A percentile compares a stretch with the other conserved stretches of the same genome.
phyloP scores from a whole-genome alignment of 2,888 invertebrate species.

The Dryocosmus kuriphilus region DNA sequence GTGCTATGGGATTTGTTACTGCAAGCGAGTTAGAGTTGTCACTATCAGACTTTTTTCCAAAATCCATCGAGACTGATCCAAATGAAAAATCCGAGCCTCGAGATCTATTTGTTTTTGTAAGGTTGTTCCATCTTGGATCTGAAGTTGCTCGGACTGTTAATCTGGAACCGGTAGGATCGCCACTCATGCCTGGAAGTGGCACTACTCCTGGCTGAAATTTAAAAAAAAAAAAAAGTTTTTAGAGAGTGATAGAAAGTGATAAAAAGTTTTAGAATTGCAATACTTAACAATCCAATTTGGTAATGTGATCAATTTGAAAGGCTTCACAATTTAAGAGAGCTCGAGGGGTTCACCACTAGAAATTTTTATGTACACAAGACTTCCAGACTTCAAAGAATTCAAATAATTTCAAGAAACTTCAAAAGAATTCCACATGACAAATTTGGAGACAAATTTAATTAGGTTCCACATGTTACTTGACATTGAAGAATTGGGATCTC shows the following conservation, averaged over 20 bases:
- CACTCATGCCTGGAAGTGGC: conserved; percentile 60
- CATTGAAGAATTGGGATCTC: too few relatives aligned
- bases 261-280: too few relatives aligned
- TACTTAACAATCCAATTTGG: too few relatives aligned
- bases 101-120: conserved; percentile 3
- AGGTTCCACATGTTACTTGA: too few relatives aligned
- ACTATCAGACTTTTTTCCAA: conserved; percentile 21
- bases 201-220: conserved; percentile 57
- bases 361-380: too few relatives aligned
- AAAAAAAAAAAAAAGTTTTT: neutral
- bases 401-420: too few relatives aligned
- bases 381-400: too few relatives aligned
- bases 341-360: too few relatives aligned
- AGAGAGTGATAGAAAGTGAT: neutral
- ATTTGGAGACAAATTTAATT: too few relatives aligned
- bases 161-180: conserved; percentile 70
- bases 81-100: conserved; percentile 26
- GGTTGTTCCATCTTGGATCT: conserved; percentile 77
- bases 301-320: too few relatives aligned
- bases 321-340: too few relatives aligned
- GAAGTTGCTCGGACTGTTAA: conserved; percentile 85
- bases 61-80: conserved; percentile 5
- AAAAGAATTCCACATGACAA: too few relatives aligned
- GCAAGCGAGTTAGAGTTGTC: conserved; percentile 11
- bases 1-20: conserved; percentile 43